Evolutionary conservation across 2,113 vertebrate species (phyloP).

Genomic region (Nothobranchius furzeri): DNA sequence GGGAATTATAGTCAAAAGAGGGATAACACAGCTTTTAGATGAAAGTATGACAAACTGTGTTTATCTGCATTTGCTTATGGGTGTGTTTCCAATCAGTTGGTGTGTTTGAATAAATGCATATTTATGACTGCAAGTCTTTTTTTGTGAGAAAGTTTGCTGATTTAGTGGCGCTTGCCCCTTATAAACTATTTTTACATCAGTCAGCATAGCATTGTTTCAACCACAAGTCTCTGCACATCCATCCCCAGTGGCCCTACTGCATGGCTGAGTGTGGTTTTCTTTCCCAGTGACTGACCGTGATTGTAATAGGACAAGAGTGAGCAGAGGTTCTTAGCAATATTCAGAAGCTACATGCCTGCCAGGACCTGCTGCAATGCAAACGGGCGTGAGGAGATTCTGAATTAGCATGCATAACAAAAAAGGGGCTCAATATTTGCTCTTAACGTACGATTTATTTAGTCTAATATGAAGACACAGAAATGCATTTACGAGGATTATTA

Average conservation of each 20-base stretch:
- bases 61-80: not conserved
- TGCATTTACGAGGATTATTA: not conserved
- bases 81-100: slow-evolving; percentile 6
- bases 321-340: slow-evolving; percentile 60
- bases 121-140: slow-evolving; percentile 19
- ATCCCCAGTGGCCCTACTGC: slow-evolving; percentile 56
- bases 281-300: slow-evolving; percentile 67
- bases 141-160: slow-evolving; percentile 59
- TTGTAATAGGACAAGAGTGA: slow-evolving; percentile 68
- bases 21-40: slow-evolving; percentile 36
- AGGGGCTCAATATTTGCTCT: slow-evolving; percentile 6
- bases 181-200: slow-evolving; percentile 70
- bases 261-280: slow-evolving; percentile 55
- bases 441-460: slow-evolving; percentile 5
- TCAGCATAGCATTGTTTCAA: slow-evolving; percentile 65
- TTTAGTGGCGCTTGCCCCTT: slow-evolving; percentile 40
- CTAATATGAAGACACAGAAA: not conserved
- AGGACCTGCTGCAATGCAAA: slow-evolving; percentile 36
- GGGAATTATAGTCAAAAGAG: slow-evolving; percentile 57
- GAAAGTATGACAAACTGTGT: slow-evolving; percentile 45
- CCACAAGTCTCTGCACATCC: slow-evolving; percentile 68
- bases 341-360: slow-evolving; percentile 54
- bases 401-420: slow-evolving; percentile 23
- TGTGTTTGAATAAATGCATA: slow-evolving; percentile 1
- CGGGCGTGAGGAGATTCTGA: slow-evolving; percentile 20